These are phyloP conservation scores for Scomber colias DNA, from an alignment of 2,113 vertebrate species.

Conservation along the genomic window DNA sequence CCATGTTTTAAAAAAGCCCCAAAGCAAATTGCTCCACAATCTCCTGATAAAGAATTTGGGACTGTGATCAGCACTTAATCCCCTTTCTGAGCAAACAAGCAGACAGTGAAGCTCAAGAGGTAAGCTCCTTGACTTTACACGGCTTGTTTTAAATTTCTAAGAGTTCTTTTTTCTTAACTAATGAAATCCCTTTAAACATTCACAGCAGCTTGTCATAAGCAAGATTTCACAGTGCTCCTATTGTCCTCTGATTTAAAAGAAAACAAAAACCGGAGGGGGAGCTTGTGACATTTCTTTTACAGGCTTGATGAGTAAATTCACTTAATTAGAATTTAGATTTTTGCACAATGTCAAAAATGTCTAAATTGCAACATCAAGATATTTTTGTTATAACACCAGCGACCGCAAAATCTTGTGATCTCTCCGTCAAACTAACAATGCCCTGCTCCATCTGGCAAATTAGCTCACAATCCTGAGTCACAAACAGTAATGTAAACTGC, in stretches of 20 bases:
- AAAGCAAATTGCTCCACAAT: constrained; percentile 76
- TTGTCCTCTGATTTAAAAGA: constrained; percentile 26
- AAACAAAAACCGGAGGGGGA: neutral
- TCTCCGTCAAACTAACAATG: neutral
- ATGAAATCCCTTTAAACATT: constrained; percentile 74
- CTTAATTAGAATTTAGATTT: neutral
- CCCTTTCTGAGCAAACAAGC: constrained; percentile 63
- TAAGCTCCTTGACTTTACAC: constrained; percentile 77
- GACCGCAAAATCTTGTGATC: neutral
- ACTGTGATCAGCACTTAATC: constrained; percentile 74
- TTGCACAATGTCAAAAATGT: neutral
- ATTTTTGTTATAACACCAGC: neutral
- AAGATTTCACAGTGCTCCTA: constrained; percentile 52
- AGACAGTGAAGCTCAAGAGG: constrained; percentile 60
- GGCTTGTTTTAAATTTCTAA: constrained; percentile 55
- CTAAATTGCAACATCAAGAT: neutral
- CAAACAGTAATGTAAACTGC: neutral
- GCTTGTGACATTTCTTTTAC: neutral
- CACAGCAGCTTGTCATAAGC: constrained; percentile 50
- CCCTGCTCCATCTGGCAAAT: neutral
- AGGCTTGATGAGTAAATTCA: neutral
- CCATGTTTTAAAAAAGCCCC: constrained; percentile 67
- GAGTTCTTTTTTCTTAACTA: constrained; percentile 65
- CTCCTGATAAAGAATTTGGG: constrained; percentile 75
- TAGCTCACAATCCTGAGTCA: neutral